Conservation (phyloP, 1,140 invertebrate species). For the Drosophila bifasciata region DNA sequence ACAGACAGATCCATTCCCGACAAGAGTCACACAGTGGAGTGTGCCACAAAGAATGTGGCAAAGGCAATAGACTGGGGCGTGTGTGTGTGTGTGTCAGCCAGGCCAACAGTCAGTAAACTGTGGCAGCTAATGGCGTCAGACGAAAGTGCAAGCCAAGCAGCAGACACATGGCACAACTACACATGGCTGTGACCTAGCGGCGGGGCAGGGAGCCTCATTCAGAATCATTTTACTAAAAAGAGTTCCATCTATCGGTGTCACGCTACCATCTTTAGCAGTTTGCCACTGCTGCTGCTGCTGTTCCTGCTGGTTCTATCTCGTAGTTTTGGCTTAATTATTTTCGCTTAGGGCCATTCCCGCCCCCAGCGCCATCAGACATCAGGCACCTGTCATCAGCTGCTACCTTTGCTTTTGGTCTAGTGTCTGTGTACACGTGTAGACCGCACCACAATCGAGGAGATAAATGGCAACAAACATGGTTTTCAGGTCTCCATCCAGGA, state of each 20-base stretch:
- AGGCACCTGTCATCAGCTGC: slow-evolving; percentile 18
- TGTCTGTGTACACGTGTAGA: slow-evolving; percentile 67
- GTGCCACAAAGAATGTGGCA: slow-evolving; percentile 5
- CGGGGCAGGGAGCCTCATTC: slow-evolving; percentile 13
- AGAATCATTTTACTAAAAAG: background rate
- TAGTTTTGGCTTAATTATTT: slow-evolving; percentile 67
- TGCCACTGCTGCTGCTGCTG: background rate
- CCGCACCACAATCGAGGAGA: slow-evolving; percentile 59
- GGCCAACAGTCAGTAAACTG: slow-evolving; percentile 47
- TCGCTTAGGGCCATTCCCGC: slow-evolving; percentile 39
- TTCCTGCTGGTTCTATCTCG: slow-evolving; percentile 18
- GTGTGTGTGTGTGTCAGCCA: slow-evolving; percentile 3
- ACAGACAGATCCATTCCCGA: background rate
- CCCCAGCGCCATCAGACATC: background rate
- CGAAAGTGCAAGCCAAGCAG: slow-evolving; percentile 76
- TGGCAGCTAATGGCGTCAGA: slow-evolving; percentile 59
- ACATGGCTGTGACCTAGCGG: slow-evolving; percentile 50
- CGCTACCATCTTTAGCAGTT: slow-evolving; percentile 51
- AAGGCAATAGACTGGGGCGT: background rate
- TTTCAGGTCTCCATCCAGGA: no score
- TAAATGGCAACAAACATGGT: slow-evolving; percentile 57
- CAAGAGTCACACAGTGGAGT: background rate
- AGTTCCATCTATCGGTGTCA: slow-evolving; percentile 17
- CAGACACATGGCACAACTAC: slow-evolving; percentile 62
- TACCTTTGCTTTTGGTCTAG: background rate